Conservation (phyloP, 1,140 invertebrate genomes). For the Proales similis region DNA sequence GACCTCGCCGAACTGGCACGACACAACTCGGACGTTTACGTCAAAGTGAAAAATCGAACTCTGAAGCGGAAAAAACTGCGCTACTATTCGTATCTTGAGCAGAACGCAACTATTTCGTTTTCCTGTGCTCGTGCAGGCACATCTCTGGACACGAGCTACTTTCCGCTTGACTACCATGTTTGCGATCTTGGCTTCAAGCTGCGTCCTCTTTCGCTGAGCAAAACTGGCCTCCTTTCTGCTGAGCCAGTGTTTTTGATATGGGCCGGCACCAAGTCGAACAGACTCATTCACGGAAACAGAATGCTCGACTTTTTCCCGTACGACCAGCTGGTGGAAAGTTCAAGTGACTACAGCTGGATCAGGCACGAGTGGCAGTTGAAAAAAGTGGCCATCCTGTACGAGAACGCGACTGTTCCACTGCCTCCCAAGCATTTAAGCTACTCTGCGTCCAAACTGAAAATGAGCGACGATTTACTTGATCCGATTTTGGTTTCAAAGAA, state of each 20-base stretch:
- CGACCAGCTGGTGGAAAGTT: slow-evolving; percentile 1
- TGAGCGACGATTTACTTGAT: too few species aligned
- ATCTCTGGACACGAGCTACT: slow-evolving; percentile 6
- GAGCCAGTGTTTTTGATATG: slow-evolving; percentile 4
- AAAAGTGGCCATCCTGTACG: slow-evolving; percentile 23
- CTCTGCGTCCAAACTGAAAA: too few species aligned
- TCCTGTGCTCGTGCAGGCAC: background rate
- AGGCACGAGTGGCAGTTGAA: slow-evolving; percentile 24
- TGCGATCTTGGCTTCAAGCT: slow-evolving; percentile 12
- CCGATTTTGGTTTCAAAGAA: too few species aligned
- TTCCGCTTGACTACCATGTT: slow-evolving; percentile 25
- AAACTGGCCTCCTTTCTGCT: background rate
- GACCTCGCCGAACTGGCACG: too few species aligned
- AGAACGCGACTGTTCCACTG: slow-evolving; percentile 5
- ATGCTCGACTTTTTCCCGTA: background rate
- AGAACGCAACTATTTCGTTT: slow-evolving; percentile 23
- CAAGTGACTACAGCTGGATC: slow-evolving; percentile 6
- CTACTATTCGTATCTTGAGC: slow-evolving; percentile 17
- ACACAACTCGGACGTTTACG: too few species aligned
- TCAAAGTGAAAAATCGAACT: too few species aligned
- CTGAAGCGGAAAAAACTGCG: slow-evolving; percentile 27
- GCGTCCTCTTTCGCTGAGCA: background rate
- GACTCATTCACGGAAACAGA: background rate
- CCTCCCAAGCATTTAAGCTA: too few species aligned
- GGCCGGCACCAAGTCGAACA: background rate